Conservation (phyloP, 1,140 invertebrate species). For the Panagrolaimus sp. region DNA sequence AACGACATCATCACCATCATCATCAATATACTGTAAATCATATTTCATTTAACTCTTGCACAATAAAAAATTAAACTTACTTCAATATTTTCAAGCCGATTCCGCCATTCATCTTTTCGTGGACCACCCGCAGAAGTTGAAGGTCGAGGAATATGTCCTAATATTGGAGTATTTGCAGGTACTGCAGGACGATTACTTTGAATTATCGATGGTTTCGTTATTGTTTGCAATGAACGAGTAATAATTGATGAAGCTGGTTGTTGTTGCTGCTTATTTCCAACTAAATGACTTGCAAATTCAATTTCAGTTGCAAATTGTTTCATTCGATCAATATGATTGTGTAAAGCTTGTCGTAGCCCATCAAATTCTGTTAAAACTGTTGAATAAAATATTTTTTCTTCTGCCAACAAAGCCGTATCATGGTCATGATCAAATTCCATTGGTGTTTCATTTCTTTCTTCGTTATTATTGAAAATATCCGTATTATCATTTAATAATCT, state of each 20-base stretch:
- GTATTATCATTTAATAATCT: slow-evolving; percentile 70
- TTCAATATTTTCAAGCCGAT: slow-evolving; percentile 13
- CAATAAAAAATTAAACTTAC: neutral
- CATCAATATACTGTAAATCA: slow-evolving; percentile 26
- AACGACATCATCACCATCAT: slow-evolving; percentile 15
- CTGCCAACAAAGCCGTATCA: slow-evolving; percentile 27
- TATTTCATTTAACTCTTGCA: too few species aligned
- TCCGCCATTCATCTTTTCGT: neutral
- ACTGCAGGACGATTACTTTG: neutral
- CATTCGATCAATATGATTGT: slow-evolving; percentile 44
- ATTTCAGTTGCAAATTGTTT: slow-evolving; percentile 43
- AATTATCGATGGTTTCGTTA: neutral
- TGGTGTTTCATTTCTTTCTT: neutral
- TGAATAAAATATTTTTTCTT: slow-evolving; percentile 35
- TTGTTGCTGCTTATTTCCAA: neutral
- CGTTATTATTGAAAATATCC: neutral
- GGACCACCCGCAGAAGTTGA: neutral
- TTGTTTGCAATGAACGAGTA: neutral
- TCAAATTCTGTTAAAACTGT: slow-evolving; percentile 43
- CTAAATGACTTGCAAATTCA: slow-evolving; percentile 26
- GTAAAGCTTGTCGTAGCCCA: slow-evolving; percentile 36
- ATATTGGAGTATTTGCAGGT: slow-evolving; percentile 3
- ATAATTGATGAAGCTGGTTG: neutral
- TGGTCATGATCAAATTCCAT: slow-evolving; percentile 64
- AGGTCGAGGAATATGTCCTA: neutral